Evolutionary conservation across 2,113 vertebrate species (phyloP), one percentile per base, ranked within the genome.

Genomic region (Poecilia latipinna): DNA sequence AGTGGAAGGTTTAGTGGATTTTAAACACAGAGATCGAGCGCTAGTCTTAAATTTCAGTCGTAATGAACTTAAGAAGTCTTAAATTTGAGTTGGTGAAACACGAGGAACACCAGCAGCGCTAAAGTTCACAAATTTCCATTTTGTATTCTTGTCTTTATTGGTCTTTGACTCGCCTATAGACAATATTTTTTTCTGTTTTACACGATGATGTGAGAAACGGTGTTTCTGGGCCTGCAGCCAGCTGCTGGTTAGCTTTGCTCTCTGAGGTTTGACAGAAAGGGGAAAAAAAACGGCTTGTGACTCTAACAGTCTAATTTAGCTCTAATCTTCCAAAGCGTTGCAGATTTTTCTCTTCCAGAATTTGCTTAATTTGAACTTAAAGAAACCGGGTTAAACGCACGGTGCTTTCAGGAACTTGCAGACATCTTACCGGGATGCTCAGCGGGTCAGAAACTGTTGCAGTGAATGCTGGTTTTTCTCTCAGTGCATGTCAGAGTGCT

Each of bases 341-440:
- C 35, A 11, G 35, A 37, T 37, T 3, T 37, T 37, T 37, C 35
- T 37, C 35, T 37, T 37, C 35, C 35, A 37, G 2, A 12, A 37
- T 37, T 37, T 37, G 35, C 35, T 48, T 57, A 7, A 57, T 24
- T 57, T 3, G 51, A 57, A 54, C 8, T 67, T 44, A 22, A 22
- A 51, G 28, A 19, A 28, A 68, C 15, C 2, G 8, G 44, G 17
- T 48, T 48, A 19, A 48, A 48, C 1, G 5, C 44, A 19, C 5
- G 4, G 1, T 2, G 61, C 8, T 32, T 19, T 68, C 24, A 35
- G n/a, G 28, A 44, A 74, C 73, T 72, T 74, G 73, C 68, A 80
- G 72, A 74, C 74, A 74, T 72, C 24, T 66, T n/a, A 29, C 42
- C 8, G 1, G 19, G 26, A 67, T 26, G 42, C 51, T 2, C 24